Evolutionary conservation across 2,888 invertebrate genomes (phyloP).

Genomic region (Patella depressa): DNA sequence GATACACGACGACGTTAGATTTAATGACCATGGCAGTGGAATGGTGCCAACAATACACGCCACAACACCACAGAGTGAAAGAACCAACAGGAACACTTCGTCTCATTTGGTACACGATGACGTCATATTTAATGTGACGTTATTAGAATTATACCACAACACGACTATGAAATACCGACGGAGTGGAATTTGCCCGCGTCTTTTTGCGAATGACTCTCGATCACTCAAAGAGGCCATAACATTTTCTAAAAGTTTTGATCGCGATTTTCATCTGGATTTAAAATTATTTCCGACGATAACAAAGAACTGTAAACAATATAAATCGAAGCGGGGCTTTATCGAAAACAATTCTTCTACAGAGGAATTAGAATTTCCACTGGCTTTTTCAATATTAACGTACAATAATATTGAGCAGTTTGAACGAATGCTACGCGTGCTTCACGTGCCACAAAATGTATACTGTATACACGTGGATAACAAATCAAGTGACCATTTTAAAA

Average conservation of each 20-base stretch:
- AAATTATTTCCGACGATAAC: not conserved
- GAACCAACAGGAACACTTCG: no score
- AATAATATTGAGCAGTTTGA: slow-evolving; percentile 61
- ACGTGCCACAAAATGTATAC: slow-evolving; percentile 67
- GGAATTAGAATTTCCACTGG: slow-evolving; percentile 59
- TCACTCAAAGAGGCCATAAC: not conserved
- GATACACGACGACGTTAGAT: no score
- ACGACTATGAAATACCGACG: not conserved
- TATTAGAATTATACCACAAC: not conserved
- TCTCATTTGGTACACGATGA: no score
- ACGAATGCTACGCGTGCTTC: slow-evolving; percentile 58
- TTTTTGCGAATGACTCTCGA: not conserved
- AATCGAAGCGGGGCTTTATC: not conserved
- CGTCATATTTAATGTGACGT: not conserved
- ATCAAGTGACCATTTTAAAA: slow-evolving; percentile 36
- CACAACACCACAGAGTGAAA: no score
- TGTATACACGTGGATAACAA: slow-evolving; percentile 68
- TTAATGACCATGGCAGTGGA: no score
- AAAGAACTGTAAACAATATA: not conserved
- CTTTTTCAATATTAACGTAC: slow-evolving; percentile 63
- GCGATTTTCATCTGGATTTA: not conserved
- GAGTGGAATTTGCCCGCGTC: not conserved
- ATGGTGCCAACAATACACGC: no score
- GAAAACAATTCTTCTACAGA: slow-evolving; percentile 23
- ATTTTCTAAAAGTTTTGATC: not conserved